phyloP scores from a whole-genome alignment of 2,888 invertebrate species.

The Dysmachus trigonus region DNA sequence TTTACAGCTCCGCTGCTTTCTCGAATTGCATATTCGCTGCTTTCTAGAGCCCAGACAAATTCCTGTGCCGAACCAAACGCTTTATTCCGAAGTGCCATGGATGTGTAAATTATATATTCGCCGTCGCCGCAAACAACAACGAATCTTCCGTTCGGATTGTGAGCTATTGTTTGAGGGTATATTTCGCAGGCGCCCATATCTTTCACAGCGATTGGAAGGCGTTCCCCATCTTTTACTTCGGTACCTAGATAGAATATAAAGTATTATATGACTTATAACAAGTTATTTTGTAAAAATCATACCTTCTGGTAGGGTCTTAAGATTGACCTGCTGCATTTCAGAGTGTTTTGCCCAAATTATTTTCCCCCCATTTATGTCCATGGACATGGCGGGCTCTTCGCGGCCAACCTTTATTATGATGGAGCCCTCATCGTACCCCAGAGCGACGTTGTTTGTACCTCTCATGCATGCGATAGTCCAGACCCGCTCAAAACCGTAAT shows the following conservation, averaged over 20 bases:
- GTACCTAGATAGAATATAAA: constrained; percentile 64
- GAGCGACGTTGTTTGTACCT: constrained; percentile 95
- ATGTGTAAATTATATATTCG: constrained; percentile 99
- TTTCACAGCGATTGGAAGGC: constrained; percentile 92
- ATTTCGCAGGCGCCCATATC: constrained; percentile 99
- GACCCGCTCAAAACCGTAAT: constrained; percentile 97
- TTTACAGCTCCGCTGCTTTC: constrained; percentile 91
- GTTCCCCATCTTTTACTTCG: constrained; percentile 89
- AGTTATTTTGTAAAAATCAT: not conserved
- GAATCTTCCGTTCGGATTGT: constrained; percentile 96
- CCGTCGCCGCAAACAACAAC: constrained; percentile 98
- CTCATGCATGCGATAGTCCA: constrained; percentile 95
- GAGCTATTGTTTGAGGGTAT: constrained; percentile 97
- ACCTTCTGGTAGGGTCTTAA: constrained; percentile 85
- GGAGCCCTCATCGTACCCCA: constrained; percentile 73
- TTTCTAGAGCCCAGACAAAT: constrained; percentile 98
- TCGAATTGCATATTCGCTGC: constrained; percentile 88
- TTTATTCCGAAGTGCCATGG: constrained; percentile 98
- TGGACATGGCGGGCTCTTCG: constrained; percentile 98
- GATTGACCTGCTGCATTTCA: constrained; percentile 95
- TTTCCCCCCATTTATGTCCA: constrained; percentile 98
- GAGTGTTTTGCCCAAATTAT: constrained; percentile 99
- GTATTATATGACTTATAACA: not conserved
- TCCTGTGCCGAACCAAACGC: constrained; percentile 98
- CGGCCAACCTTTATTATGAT: constrained; percentile 73